Conservation (phyloP, 2,113 vertebrate genomes). For the Plecturocebus donacophilus region DNA sequence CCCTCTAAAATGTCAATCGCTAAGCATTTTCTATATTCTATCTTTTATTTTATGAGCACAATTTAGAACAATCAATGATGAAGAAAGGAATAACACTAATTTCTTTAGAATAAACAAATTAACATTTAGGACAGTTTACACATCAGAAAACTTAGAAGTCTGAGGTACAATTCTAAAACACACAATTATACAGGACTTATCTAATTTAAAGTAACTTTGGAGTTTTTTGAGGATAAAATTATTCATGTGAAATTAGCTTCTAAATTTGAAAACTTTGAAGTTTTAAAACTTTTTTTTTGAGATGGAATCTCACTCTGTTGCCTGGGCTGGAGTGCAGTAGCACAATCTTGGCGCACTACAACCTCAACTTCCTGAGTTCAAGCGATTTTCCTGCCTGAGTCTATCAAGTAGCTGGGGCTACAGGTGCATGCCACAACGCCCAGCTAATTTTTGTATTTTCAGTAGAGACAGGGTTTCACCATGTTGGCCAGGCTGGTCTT, state of each 20-base stretch:
- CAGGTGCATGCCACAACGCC: no score
- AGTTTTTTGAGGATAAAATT: conserved; percentile 6
- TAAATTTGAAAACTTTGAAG: not conserved
- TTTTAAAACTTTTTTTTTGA: not conserved
- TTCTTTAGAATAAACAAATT: not conserved
- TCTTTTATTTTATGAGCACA: conserved; percentile 36
- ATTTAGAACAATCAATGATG: not conserved
- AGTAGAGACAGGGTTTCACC: no score
- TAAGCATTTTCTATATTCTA: conserved; percentile 19
- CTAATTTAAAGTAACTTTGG: not conserved
- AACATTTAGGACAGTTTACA: conserved; percentile 11
- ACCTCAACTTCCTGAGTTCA: no score
- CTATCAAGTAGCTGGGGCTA: no score
- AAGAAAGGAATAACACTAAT: not conserved
- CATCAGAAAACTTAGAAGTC: not conserved
- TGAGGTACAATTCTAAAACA: conserved; percentile 17
- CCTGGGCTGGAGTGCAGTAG: no score
- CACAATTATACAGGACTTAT: not conserved
- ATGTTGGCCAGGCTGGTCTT: no score
- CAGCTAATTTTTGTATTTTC: no score
- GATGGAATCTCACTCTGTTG: no score
- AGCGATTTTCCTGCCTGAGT: no score
- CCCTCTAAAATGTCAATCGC: conserved; percentile 24
- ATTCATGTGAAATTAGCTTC: conserved; percentile 14
- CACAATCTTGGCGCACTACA: no score